A percentile compares a stretch with the other conserved stretches of the same genome.
phyloP scores from a whole-genome alignment of 2,797 vertebrate species.

The Squalus acanthias region DNA sequence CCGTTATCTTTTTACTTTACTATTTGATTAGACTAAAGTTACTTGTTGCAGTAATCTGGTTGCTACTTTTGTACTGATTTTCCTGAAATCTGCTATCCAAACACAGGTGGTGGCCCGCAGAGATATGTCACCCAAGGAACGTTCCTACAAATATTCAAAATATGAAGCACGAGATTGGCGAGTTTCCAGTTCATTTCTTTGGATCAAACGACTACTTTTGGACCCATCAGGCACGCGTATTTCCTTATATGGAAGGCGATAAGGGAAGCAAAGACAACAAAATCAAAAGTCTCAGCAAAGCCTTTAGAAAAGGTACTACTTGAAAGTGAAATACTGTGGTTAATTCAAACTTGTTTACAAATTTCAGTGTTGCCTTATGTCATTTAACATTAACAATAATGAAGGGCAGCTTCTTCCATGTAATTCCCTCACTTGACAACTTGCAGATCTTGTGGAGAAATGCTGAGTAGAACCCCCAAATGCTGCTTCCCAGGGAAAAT shows the following conservation, averaged over 20 bases:
- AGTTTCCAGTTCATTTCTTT: constrained; percentile 97
- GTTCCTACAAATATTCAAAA: constrained; percentile 97
- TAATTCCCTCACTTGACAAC: neutral
- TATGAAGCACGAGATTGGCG: constrained; percentile 91
- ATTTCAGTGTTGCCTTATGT: neutral
- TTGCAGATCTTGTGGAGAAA: too few relatives aligned
- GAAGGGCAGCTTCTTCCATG: neutral
- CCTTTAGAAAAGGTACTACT: constrained; percentile 85
- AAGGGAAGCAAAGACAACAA: constrained; percentile 83
- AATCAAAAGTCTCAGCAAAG: constrained; percentile 82
- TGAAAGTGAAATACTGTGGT: neutral
- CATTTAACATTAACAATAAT: neutral
- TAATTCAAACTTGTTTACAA: neutral
- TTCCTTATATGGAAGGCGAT: constrained; percentile 97
- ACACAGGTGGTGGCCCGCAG: constrained; percentile 95
- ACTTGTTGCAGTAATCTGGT: neutral
- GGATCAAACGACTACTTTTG: constrained; percentile 98
- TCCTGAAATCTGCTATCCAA: neutral
- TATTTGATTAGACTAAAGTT: neutral
- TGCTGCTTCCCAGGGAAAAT: neutral
- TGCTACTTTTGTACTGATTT: neutral
- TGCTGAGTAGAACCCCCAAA: neutral
- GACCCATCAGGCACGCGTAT: constrained; percentile 94
- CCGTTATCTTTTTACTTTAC: neutral
- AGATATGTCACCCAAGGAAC: constrained; percentile 89